phyloP scores from a whole-genome alignment of 2,113 vertebrate species.

The Phaetusa simplex region DNA sequence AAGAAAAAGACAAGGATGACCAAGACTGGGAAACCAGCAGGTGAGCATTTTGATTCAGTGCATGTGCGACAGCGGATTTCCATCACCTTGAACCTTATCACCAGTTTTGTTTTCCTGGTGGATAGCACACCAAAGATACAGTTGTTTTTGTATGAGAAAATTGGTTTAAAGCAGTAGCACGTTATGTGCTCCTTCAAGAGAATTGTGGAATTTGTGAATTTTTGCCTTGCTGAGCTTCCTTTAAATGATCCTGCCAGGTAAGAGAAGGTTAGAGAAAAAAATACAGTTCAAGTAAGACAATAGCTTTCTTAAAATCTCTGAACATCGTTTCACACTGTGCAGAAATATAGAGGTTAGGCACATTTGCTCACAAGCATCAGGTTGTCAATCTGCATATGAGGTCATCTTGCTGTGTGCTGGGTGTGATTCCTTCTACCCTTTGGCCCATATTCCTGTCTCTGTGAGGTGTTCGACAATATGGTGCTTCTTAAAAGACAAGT shows the following conservation, averaged over 20 bases:
- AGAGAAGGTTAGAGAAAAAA: neutral
- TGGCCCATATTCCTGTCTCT: neutral
- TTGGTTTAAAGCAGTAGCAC: neutral
- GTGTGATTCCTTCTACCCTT: neutral
- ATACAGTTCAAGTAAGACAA: neutral
- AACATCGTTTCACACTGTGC: neutral
- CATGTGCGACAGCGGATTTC: neutral
- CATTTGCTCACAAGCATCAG: neutral
- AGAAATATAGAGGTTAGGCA: neutral
- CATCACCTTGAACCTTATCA: neutral
- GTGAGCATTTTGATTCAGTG: slow-evolving; percentile 66
- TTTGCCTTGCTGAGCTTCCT: neutral
- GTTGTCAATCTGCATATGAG: neutral
- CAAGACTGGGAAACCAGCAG: slow-evolving; percentile 91
- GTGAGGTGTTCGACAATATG: neutral
- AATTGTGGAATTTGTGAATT: neutral
- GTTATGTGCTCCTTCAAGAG: accelerated
- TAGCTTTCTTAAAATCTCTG: neutral
- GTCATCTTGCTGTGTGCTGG: neutral
- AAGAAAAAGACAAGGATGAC: slow-evolving; percentile 85
- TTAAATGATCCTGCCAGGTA: neutral
- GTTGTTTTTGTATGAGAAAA: neutral
- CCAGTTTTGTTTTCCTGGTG: neutral
- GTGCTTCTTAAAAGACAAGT: neutral
- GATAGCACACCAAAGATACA: neutral